Evolutionary conservation across 2,888 invertebrate genomes (phyloP).

Genomic region (Synergus umbraculus): DNA sequence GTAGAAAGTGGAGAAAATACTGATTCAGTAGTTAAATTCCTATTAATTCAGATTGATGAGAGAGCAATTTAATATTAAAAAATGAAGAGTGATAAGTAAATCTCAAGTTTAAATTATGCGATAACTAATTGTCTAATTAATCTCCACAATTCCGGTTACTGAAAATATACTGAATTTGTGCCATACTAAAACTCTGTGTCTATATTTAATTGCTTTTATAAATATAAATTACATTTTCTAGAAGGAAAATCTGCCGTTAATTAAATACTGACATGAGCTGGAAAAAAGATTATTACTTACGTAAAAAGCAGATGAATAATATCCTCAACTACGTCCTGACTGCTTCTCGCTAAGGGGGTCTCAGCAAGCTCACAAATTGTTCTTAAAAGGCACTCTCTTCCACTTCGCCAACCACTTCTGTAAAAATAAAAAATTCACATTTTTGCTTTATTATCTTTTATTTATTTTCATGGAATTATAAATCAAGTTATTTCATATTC

Average conservation of each 20-base stretch:
- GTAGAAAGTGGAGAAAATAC: no score
- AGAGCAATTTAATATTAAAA: no score
- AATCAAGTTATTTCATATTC: background rate
- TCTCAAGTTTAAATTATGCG: background rate
- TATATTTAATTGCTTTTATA: background rate
- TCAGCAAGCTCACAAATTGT: slow-evolving; percentile 84
- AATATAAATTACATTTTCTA: background rate
- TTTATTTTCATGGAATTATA: no score
- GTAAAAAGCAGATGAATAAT: slow-evolving; percentile 83
- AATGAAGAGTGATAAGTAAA: background rate
- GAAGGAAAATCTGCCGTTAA: background rate
- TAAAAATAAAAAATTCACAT: slow-evolving; percentile 60
- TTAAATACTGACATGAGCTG: background rate
- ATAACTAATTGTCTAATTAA: background rate
- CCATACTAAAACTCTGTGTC: background rate
- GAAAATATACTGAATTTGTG: background rate
- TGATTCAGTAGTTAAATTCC: background rate
- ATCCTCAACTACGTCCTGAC: slow-evolving; percentile 83
- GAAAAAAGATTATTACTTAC: slow-evolving; percentile 78
- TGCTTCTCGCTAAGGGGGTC: slow-evolving; percentile 80
- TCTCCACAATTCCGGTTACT: background rate
- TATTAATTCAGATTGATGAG: background rate
- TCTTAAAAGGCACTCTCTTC: slow-evolving; percentile 82
- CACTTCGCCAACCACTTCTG: slow-evolving; percentile 80
- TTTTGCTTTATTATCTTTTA: slow-evolving; percentile 45